Percentiles rank a stretch among this genome's conserved stretches.
phyloP scores from a whole-genome alignment of 1,140 invertebrate genomes.

The Solenopsis invicta region DNA sequence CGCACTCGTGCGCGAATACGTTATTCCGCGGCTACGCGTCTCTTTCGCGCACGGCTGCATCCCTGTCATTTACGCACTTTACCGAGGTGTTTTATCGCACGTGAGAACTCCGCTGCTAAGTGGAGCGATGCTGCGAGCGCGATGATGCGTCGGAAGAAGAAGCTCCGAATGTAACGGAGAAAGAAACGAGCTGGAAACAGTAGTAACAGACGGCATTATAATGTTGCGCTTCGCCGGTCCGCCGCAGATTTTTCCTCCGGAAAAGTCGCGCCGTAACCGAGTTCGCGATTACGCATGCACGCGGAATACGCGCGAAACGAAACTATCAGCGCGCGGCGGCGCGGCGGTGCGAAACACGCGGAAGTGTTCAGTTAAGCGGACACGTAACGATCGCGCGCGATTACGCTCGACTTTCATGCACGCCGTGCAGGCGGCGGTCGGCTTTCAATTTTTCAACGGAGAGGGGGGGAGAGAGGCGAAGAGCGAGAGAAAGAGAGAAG shows the following conservation, averaged over 20 bases:
- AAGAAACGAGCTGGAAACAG: slow-evolving; percentile 38
- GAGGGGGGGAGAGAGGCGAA: not conserved
- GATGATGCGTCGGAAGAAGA: not conserved
- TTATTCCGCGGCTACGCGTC: not conserved
- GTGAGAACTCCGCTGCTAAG: slow-evolving; percentile 47
- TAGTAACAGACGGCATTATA: slow-evolving; percentile 44
- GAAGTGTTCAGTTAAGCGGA: slow-evolving; percentile 11
- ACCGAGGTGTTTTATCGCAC: slow-evolving; percentile 49
- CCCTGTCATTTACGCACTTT: slow-evolving; percentile 22
- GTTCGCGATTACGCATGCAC: not conserved
- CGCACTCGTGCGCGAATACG: slow-evolving; percentile 2
- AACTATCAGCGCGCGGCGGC: slow-evolving; percentile 18
- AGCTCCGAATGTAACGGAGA: not conserved
- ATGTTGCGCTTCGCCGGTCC: slow-evolving; percentile 32
- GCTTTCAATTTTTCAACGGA: slow-evolving; percentile 26
- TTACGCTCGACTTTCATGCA: slow-evolving; percentile 29
- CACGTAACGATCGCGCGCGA: slow-evolving; percentile 26
- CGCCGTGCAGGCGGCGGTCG: not conserved
- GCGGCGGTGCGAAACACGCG: slow-evolving; percentile 33
- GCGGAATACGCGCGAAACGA: not conserved
- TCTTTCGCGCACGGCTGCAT: not conserved
- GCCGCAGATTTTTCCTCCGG: not conserved
- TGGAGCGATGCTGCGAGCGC: slow-evolving; percentile 7
- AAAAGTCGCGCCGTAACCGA: slow-evolving; percentile 6
- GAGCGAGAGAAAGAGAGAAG: not conserved